Percentiles rank a stretch among this genome's conserved stretches.
Conservation (phyloP, 2,888 invertebrate genomes). For the Drosophila lacicola region DNA sequence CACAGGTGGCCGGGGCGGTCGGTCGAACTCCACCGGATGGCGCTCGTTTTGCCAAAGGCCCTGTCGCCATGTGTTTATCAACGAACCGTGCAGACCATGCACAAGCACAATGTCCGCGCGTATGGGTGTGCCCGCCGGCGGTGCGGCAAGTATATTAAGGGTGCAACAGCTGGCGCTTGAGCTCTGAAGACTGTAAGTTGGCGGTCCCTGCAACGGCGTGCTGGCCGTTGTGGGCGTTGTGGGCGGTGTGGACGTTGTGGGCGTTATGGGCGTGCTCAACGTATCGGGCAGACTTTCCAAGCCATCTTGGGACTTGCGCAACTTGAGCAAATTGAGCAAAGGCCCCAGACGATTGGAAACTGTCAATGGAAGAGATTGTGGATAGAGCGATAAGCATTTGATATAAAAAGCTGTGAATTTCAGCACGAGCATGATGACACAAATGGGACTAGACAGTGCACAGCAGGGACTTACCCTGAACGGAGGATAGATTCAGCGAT, state of each 20-base stretch:
- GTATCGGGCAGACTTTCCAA: constrained; percentile 81
- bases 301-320: constrained; percentile 80
- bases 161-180: constrained; percentile 81
- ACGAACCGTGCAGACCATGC: constrained; percentile 89
- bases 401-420: constrained; percentile 34
- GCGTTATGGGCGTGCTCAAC: constrained; percentile 52
- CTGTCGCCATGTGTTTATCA: constrained; percentile 93
- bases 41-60: constrained; percentile 88
- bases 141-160: constrained; percentile 83
- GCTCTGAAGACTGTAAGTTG: constrained; percentile 38
- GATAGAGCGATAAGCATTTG: constrained; percentile 33
- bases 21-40: constrained; percentile 82
- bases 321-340: constrained; percentile 82
- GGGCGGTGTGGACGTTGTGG: constrained; percentile 46
- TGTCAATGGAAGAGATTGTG: constrained; percentile 46
- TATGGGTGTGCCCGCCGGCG: constrained; percentile 82
- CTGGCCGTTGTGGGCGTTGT: constrained; percentile 37
- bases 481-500: constrained; percentile 84
- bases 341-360: constrained; percentile 84
- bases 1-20: constrained; percentile 84
- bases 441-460: constrained; percentile 2
- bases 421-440: constrained; percentile 20
- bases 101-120: constrained; percentile 92
- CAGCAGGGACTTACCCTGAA: constrained; percentile 82
- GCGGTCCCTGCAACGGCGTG: constrained; percentile 43